phyloP scores from a whole-genome alignment of 2,797 vertebrate species.

The Sebastes minor region DNA sequence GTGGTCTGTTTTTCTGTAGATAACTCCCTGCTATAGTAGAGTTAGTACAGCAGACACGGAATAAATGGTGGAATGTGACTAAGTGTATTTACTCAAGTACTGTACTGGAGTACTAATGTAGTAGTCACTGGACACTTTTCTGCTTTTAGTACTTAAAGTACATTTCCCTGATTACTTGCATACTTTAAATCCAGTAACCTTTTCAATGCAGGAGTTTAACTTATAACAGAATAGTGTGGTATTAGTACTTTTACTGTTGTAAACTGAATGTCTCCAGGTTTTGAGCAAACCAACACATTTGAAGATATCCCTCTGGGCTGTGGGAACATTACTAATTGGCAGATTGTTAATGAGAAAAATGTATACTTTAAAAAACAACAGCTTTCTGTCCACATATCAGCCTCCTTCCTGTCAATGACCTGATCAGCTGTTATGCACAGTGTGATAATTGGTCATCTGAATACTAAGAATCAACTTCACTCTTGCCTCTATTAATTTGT shows the following conservation, averaged over 20 bases:
- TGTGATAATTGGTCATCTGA: not conserved
- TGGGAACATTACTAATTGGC: not conserved
- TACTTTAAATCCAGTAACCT: not conserved
- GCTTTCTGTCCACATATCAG: not conserved
- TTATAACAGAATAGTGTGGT: no score
- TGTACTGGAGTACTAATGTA: not conserved
- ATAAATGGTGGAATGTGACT: not conserved
- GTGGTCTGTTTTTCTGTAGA: not conserved
- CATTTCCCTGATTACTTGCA: not conserved
- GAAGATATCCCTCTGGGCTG: not conserved
- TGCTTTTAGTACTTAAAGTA: not conserved
- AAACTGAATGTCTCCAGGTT: not conserved
- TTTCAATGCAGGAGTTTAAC: no score
- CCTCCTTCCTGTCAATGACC: not conserved
- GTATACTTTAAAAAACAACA: not conserved
- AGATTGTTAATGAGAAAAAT: not conserved
- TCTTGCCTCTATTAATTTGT: not conserved
- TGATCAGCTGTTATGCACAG: not conserved
- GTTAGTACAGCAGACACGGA: not conserved
- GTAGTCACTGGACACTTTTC: not conserved
- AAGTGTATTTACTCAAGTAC: not conserved
- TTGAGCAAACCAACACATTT: not conserved
- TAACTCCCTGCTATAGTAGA: not conserved
- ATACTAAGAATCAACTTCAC: not conserved
- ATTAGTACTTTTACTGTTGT: not conserved